These are phyloP conservation scores for Hypomecis punctinalis DNA, from an alignment of 2,888 invertebrate species.

Conservation along the genomic window DNA sequence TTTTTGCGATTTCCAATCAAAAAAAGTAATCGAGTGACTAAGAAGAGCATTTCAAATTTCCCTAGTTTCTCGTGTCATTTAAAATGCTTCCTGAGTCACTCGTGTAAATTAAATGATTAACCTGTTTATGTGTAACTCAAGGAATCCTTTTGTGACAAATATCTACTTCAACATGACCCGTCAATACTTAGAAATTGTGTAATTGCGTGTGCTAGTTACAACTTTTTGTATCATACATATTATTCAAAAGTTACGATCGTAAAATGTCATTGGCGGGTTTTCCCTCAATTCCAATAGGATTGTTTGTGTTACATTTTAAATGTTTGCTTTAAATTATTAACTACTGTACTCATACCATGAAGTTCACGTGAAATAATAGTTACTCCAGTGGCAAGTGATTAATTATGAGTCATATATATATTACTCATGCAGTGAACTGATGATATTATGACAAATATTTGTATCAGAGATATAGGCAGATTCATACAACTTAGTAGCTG, in stretches of 20 bases:
- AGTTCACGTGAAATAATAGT: not conserved
- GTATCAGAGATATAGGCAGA: no score
- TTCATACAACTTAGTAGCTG: no score
- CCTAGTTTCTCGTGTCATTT: conserved; percentile 25
- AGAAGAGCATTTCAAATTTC: conserved; percentile 34
- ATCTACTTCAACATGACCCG: not conserved
- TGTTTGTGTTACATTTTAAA: conserved; percentile 30
- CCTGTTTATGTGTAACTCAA: conserved; percentile 25
- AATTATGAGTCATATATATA: no score
- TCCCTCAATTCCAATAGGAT: conserved; percentile 10
- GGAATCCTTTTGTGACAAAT: conserved; percentile 5
- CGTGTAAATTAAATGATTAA: not conserved
- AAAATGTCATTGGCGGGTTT: not conserved
- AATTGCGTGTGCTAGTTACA: not conserved
- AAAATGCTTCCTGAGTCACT: conserved; percentile 29
- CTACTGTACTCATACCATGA: conserved; percentile 61
- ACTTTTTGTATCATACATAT: not conserved
- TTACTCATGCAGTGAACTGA: no score
- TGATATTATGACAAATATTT: no score
- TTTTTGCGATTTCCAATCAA: conserved; percentile 24
- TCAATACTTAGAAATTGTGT: not conserved
- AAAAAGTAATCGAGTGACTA: conserved; percentile 14
- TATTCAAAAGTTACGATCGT: not conserved
- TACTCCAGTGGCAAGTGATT: no score
- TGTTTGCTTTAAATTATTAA: not conserved